phyloP scores from a whole-genome alignment of 1,140 invertebrate species.

The Brachionus asplanchnoidis region DNA sequence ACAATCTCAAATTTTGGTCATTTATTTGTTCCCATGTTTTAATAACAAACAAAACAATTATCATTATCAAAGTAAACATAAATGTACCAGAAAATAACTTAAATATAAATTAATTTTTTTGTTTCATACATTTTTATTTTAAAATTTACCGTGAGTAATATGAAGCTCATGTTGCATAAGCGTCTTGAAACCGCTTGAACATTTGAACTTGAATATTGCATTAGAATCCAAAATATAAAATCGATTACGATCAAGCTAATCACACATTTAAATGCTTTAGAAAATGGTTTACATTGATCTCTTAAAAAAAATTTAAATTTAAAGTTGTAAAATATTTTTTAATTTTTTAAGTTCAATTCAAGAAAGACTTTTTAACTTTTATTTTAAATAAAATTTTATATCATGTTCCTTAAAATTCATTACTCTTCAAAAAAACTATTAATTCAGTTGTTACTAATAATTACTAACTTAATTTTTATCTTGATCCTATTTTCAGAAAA shows the following conservation, averaged over 20 bases:
- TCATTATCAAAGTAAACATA: neutral
- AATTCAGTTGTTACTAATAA: no score
- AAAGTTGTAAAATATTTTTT: neutral
- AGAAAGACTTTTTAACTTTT: no score
- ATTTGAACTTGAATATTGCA: neutral
- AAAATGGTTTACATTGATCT: neutral
- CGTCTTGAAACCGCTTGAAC: constrained; percentile 18
- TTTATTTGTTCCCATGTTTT: neutral
- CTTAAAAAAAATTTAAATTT: neutral
- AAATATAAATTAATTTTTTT: neutral
- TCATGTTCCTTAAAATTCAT: no score
- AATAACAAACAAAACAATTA: neutral
- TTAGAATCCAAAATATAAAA: neutral
- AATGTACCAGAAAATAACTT: constrained; percentile 19
- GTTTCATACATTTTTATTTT: neutral
- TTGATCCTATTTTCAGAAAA: no score
- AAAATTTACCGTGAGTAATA: neutral
- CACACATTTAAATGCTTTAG: neutral
- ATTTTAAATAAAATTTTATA: no score
- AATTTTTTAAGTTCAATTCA: no score
- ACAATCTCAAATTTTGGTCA: neutral
- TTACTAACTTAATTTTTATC: no score
- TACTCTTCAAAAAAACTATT: no score
- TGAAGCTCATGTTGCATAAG: constrained; percentile 26
- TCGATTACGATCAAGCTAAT: neutral